Conservation (phyloP, 1,140 invertebrate genomes). For the Hylyphantes graminicola region DNA sequence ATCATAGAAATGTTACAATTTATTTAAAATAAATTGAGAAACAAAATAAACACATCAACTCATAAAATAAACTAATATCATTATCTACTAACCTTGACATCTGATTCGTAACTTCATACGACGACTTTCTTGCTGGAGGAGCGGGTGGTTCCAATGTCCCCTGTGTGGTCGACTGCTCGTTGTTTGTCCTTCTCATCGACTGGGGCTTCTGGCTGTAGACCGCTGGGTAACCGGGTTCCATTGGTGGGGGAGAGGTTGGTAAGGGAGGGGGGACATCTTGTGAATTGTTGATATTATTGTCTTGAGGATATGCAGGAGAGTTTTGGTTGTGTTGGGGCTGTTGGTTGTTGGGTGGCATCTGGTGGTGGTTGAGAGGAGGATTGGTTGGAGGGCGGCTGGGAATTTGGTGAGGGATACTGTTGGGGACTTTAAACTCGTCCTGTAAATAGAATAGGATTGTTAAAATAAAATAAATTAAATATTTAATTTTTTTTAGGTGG, state of each 20-base stretch:
- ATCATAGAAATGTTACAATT: no score
- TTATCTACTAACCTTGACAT: slow-evolving; percentile 18
- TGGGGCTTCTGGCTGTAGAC: slow-evolving; percentile 45
- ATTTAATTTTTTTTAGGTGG: background rate
- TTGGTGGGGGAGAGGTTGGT: slow-evolving; percentile 57
- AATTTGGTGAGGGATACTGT: slow-evolving; percentile 26
- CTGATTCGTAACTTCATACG: slow-evolving; percentile 56
- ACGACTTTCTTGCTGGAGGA: slow-evolving; percentile 58
- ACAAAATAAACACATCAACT: no score
- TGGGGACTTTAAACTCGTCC: slow-evolving; percentile 55
- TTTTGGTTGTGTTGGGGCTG: background rate
- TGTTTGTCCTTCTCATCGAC: slow-evolving; percentile 29
- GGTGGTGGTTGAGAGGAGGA: slow-evolving; percentile 10
- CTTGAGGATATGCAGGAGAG: background rate
- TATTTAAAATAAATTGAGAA: no score
- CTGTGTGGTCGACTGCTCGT: slow-evolving; percentile 2
- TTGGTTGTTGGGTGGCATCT: slow-evolving; percentile 23
- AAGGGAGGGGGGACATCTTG: slow-evolving; percentile 58
- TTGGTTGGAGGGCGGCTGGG: slow-evolving; percentile 22
- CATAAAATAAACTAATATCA: background rate
- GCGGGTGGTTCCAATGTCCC: slow-evolving; percentile 29
- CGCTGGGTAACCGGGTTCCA: slow-evolving; percentile 38
- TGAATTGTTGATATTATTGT: slow-evolving; percentile 25
- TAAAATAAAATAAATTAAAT: no score
- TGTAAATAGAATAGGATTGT: no score